Percentiles rank a stretch among this genome's conserved stretches.
phyloP scores from a whole-genome alignment of 2,888 invertebrate species.

The Euplexia lucipara region DNA sequence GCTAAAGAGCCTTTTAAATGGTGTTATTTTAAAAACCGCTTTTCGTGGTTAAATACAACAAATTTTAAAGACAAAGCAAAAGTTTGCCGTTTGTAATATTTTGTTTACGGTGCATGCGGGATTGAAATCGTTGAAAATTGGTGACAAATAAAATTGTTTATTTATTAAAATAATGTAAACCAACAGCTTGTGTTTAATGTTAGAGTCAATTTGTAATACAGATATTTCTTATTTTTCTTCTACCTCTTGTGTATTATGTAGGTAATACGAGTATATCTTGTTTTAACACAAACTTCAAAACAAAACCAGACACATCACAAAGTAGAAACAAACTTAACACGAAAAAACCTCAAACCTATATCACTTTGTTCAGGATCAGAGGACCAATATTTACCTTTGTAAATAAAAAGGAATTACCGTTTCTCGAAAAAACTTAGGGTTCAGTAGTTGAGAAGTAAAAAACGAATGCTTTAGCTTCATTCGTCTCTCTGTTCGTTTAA shows the following conservation, averaged over 20 bases:
- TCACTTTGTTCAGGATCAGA: slow-evolving; percentile 24
- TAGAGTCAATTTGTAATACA: no score
- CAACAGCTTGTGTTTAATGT: no score
- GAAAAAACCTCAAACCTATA: background rate
- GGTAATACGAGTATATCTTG: no score
- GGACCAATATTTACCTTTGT: slow-evolving; percentile 29
- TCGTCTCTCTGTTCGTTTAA: background rate
- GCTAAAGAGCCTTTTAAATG: background rate
- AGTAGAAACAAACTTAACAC: background rate
- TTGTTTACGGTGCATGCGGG: no score
- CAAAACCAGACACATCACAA: background rate
- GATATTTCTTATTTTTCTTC: no score
- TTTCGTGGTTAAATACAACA: no score
- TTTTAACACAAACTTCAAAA: background rate
- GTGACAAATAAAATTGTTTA: no score
- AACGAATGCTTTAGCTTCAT: background rate
- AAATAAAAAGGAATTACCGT: slow-evolving; percentile 44
- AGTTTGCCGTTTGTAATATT: no score
- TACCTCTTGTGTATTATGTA: no score
- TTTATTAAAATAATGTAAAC: no score
- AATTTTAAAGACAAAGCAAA: no score
- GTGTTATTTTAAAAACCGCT: slow-evolving; percentile 6
- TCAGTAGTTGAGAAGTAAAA: background rate
- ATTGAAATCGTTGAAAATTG: no score
- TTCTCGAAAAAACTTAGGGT: slow-evolving; percentile 14